Evolutionary conservation across 92 coral and sea anemone genomes (phyloP).

Genomic region (Phymanthus crucifer): DNA sequence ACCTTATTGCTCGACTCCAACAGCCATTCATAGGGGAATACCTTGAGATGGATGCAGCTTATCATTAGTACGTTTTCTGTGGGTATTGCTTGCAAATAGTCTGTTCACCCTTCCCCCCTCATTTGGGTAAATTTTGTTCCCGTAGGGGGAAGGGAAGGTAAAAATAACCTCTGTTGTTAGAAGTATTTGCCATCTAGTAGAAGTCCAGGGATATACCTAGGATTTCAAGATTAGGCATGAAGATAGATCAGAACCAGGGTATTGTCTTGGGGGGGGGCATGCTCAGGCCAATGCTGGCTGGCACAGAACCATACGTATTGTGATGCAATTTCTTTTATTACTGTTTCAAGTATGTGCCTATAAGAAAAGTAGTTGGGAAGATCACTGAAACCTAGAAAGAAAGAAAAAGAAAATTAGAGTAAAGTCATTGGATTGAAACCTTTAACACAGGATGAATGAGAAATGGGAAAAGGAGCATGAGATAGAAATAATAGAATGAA

Average conservation of each 20-base stretch:
- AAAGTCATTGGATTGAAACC: neutral
- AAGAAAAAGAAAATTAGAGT: neutral
- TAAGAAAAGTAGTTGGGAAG: too few species aligned
- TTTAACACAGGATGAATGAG: neutral
- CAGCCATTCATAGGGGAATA: conserved; percentile 94
- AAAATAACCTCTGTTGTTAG: neutral
- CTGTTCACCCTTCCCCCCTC: neutral
- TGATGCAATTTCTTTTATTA: too few species aligned
- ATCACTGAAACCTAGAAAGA: neutral
- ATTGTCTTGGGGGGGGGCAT: too few species aligned
- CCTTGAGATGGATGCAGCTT: conserved; percentile 79
- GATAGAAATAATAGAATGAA: neutral
- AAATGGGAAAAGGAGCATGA: neutral
- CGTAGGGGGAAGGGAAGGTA: too few species aligned
- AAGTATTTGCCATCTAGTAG: neutral
- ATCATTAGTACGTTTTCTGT: conserved; percentile 61
- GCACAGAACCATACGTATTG: too few species aligned
- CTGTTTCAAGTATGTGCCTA: too few species aligned
- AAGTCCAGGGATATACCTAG: too few species aligned
- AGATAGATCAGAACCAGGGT: too few species aligned
- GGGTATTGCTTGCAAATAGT: neutral
- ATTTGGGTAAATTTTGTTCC: neutral
- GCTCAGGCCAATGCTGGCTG: too few species aligned
- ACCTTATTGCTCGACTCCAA: conserved; percentile 78
- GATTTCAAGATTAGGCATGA: too few species aligned